Evolutionary conservation across 2,113 vertebrate species (phyloP).

Genomic region (Phylloscopus trochiloides): DNA sequence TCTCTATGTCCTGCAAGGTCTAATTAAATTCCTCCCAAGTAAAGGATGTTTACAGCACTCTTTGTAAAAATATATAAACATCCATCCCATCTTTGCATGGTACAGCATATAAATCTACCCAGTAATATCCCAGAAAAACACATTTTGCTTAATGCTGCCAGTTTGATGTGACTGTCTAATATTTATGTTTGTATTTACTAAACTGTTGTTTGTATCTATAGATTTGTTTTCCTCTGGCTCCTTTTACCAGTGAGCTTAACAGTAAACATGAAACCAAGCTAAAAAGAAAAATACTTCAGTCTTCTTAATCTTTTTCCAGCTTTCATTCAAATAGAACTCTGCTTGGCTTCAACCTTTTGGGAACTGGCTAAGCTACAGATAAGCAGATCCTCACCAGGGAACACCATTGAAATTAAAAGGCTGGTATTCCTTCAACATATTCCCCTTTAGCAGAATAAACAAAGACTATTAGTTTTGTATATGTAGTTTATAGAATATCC

Average conservation of each 20-base stretch:
- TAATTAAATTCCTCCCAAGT: not conserved
- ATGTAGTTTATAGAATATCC: not conserved
- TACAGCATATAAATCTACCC: not conserved
- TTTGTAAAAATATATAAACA: not conserved
- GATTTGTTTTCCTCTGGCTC: not conserved
- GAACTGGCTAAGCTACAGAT: not conserved
- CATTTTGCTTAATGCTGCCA: not conserved
- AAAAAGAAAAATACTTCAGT: not conserved
- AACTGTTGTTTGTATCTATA: not conserved
- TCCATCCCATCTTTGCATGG: not conserved
- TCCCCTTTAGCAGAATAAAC: not conserved
- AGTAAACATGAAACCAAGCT: not conserved
- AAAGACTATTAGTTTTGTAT: not conserved
- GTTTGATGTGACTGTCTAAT: not conserved
- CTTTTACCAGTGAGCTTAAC: not conserved
- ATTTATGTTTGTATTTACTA: not conserved
- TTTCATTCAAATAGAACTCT: slow-evolving; percentile 23
- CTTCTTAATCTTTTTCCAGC: slow-evolving; percentile 1
- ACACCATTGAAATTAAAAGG: not conserved
- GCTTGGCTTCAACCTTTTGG: not conserved
- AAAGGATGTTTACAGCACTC: not conserved
- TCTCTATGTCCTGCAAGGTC: not conserved
- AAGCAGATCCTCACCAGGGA: slow-evolving; percentile 2
- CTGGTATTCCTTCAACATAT: not conserved
- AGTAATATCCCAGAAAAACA: not conserved